These are phyloP conservation scores for Phylloscopus trochiloides DNA, from an alignment of 2,113 vertebrate genomes.

Conservation along the genomic window DNA sequence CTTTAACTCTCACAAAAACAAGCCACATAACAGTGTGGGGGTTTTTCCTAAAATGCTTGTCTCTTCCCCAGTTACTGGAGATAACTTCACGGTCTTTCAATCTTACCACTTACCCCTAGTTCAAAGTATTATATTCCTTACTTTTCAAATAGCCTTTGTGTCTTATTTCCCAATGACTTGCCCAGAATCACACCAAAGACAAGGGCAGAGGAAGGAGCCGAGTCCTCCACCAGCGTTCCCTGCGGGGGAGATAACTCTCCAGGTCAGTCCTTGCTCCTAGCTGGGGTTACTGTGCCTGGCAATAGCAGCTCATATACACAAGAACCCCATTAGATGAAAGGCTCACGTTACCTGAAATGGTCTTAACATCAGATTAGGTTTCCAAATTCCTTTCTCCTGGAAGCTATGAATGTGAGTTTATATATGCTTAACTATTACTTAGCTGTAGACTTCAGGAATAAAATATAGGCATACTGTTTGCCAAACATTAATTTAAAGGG, in stretches of 20 bases:
- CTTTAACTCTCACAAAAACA: background rate
- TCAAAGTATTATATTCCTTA: background rate
- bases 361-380: background rate
- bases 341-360: background rate
- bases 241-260: background rate
- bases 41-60: background rate
- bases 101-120: background rate
- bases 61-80: background rate
- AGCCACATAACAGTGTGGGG: rapidly evolving
- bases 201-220: background rate
- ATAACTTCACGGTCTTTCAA: background rate
- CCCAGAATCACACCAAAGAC: background rate
- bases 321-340: background rate
- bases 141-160: background rate
- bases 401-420: background rate
- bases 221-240: background rate
- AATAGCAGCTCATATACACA: background rate
- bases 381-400: background rate
- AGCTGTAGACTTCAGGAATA: background rate
- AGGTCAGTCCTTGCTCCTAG: background rate
- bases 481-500: background rate
- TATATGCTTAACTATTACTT: background rate
- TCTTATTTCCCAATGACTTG: background rate
- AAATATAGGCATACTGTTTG: background rate
- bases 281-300: background rate